A percentile compares a stretch with the other conserved stretches of the same genome.
These are phyloP conservation scores for Pantherophis alleghaniensis DNA, from an alignment of 2,797 vertebrate genomes.

Conservation along the genomic window DNA sequence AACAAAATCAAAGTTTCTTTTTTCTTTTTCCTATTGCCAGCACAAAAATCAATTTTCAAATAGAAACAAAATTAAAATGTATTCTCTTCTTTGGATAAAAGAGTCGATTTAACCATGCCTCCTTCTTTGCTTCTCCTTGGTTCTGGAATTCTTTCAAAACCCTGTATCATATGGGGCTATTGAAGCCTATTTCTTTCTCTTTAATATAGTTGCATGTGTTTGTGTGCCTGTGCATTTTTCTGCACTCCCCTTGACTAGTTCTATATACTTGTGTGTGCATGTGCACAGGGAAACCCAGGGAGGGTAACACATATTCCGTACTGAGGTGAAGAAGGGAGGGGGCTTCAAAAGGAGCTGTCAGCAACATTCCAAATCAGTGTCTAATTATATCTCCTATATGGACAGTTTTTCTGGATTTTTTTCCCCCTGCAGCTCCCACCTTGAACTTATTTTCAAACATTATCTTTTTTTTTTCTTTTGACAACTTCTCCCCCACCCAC, in stretches of 20 bases:
- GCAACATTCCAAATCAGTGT: not conserved
- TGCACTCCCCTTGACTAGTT: not conserved
- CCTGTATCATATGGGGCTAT: not conserved
- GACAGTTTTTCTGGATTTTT: not conserved
- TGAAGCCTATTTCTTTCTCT: not conserved
- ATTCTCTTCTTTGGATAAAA: not conserved
- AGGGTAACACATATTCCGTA: not conserved
- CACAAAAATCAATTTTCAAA: not conserved
- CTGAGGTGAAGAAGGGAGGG: not conserved
- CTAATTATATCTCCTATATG: not conserved
- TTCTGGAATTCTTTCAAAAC: not conserved
- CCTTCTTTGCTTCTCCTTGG: not conserved
- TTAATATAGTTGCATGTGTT: not conserved
- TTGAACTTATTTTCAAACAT: not conserved
- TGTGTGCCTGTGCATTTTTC: not conserved
- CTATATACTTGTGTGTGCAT: not conserved
- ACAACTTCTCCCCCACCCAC: no score
- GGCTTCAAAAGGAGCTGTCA: not conserved
- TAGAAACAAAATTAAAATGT: not conserved
- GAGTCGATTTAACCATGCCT: not conserved
- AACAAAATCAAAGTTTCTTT: not conserved
- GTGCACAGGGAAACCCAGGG: not conserved
- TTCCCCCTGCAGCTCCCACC: not conserved
- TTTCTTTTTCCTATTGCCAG: not conserved
- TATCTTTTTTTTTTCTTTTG: not conserved